Evolutionary conservation across 2,888 invertebrate species (phyloP), one percentile per base, ranked within the genome.

Genomic region (Liopterus haemorrhoidalis): DNA sequence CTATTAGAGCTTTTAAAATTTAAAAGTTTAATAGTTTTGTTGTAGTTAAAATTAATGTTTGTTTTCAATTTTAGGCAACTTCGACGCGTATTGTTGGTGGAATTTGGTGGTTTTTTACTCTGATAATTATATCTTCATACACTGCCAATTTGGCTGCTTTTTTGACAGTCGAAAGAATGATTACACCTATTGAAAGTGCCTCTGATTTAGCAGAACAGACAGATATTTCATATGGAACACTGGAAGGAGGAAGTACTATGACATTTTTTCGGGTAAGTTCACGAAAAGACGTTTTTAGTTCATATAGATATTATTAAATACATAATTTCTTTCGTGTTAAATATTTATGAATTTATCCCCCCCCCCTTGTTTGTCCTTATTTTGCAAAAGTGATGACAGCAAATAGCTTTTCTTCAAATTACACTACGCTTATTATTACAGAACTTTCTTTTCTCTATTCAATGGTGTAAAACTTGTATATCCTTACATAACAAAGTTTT

Each of bases 121-220:
- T 92, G 19, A 90, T 92, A 57, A 88, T 92, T 55, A 87, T 91
- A 54, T 86, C 89, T 1, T 91, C 91, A 2, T 92, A 92, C 67
- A 92, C 91, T 1, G 92, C 92, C 8, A 92, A 93, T 67, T 70
- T 93, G 57, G 92, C 92, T 0, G 92, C 92, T 15, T 93, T 92
- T 66, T 71, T 92, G 16, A 93, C 92, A 0, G 90, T 92, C 0
- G 90, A 91, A 63, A 70, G 89, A 42, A 87, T 89, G 86, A 84
- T 83, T 35, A 85, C 88, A 20, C 88, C 89, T 0, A 90, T 91
- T 41, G 82, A 90, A 64, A 83, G 81, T 61, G 85, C 87, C 0
- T 88, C 89, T 57, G 92, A 91, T 66, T 71, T 92, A 49, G 85
- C 69, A 1, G 78, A 80, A 25, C 89, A 90, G 65, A 84, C 84